These are phyloP conservation scores for Stigmatopora nigra DNA, from an alignment of 2,113 vertebrate genomes.

Conservation along the genomic window DNA sequence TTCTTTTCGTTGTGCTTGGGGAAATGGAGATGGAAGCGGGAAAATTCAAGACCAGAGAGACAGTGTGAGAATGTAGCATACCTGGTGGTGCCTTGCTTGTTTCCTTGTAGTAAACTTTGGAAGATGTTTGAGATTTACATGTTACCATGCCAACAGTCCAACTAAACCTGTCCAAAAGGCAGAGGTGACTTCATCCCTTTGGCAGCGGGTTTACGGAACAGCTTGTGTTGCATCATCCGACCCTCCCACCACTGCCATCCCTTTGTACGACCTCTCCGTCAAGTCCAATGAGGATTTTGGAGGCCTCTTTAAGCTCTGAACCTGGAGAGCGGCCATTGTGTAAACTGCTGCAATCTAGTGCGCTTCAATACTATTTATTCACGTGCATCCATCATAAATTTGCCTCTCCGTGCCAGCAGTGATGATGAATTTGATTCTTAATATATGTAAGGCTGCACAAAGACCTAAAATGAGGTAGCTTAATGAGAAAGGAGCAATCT, in stretches of 20 bases:
- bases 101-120: too few species aligned
- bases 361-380: neutral
- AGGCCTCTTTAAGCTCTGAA: neutral
- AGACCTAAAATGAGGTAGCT: neutral
- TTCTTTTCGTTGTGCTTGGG: neutral
- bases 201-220: neutral
- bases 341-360: neutral
- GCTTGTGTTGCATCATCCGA: neutral
- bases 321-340: neutral
- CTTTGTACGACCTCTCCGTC: neutral
- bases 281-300: slow-evolving; percentile 1
- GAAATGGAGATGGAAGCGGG: neutral
- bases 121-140: neutral
- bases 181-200: slow-evolving; percentile 1
- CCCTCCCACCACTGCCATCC: neutral
- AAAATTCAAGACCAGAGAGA: too few species aligned
- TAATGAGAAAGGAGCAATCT: neutral
- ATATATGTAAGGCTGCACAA: neutral
- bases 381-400: neutral
- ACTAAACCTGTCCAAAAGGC: neutral
- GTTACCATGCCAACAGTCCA: neutral
- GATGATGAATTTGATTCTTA: neutral
- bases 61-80: too few species aligned
- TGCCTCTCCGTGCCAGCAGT: neutral
- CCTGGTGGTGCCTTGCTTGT: too few species aligned